Evolutionary conservation across 2,888 invertebrate species (phyloP).

Genomic region (Pristionchus mayeri): DNA sequence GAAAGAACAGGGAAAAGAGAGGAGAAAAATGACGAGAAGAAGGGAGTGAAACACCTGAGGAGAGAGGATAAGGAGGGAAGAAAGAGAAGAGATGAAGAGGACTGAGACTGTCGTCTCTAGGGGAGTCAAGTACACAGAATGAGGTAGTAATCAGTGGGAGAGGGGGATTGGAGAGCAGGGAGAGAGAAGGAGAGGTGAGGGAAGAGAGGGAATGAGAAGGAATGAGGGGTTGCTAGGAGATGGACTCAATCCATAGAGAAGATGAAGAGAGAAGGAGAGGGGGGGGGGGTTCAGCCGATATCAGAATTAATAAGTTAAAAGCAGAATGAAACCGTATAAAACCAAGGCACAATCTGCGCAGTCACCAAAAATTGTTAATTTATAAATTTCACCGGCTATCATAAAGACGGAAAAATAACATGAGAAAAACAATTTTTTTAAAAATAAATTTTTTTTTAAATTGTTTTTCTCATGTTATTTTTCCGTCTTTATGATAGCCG

Average conservation of each 20-base stretch:
- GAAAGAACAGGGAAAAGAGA: too few species aligned
- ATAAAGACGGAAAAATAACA: neutral
- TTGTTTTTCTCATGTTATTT: neutral
- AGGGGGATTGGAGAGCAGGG: neutral
- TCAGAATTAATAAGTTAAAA: slow-evolving; percentile 3
- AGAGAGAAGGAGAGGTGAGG: neutral
- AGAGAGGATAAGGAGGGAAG: too few species aligned
- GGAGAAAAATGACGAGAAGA: too few species aligned
- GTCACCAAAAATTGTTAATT: neutral
- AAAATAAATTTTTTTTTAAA: too few species aligned
- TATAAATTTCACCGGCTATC: neutral
- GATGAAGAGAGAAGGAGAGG: neutral
- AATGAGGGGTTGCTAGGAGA: slow-evolving; percentile 44
- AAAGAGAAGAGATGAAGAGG: neutral
- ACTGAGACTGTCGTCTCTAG: too few species aligned
- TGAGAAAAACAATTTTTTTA: too few species aligned
- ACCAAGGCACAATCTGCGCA: slow-evolving; percentile 39
- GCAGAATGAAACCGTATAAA: neutral
- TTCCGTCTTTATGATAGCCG: neutral
- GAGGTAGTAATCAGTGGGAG: neutral
- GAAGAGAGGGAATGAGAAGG: slow-evolving; percentile 28
- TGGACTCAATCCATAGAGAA: slow-evolving; percentile 23
- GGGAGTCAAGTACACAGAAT: too few species aligned
- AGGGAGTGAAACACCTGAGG: neutral
- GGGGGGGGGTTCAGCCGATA: neutral